Conservation (phyloP, 2,888 invertebrate genomes). For the Drosophila birchii region DNA sequence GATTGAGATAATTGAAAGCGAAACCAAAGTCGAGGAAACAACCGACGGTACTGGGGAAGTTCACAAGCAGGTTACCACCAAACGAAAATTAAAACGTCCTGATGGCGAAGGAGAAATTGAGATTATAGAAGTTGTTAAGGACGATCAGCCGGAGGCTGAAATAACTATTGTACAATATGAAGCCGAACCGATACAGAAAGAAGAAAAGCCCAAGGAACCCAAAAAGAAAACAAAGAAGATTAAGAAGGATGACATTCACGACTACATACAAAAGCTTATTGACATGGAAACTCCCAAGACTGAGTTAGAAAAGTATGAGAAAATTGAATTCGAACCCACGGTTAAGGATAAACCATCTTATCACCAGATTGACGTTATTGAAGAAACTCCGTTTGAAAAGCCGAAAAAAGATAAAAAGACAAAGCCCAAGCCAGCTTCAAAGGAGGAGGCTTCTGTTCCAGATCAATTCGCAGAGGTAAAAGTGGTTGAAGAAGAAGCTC, state of each 20-base stretch:
- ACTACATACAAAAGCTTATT: slow-evolving; percentile 80
- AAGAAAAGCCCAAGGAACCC: slow-evolving; percentile 75
- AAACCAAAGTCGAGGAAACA: slow-evolving; percentile 84
- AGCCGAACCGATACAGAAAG: slow-evolving; percentile 78
- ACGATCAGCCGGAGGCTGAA: slow-evolving; percentile 81
- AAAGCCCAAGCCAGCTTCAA: slow-evolving; percentile 59
- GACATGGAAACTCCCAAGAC: slow-evolving; percentile 80
- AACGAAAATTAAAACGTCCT: slow-evolving; percentile 84
- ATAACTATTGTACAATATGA: slow-evolving; percentile 78
- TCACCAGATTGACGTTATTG: slow-evolving; percentile 57
- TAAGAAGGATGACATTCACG: slow-evolving; percentile 79
- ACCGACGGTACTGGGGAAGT: slow-evolving; percentile 83
- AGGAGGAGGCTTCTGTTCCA: slow-evolving; percentile 46
- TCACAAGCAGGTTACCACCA: slow-evolving; percentile 84
- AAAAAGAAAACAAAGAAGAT: slow-evolving; percentile 82
- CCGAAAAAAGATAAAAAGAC: slow-evolving; percentile 78
- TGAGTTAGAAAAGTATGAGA: slow-evolving; percentile 84
- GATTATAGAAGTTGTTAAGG: slow-evolving; percentile 82
- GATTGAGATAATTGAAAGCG: slow-evolving; percentile 83
- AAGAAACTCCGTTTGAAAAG: slow-evolving; percentile 73
- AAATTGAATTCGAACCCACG: slow-evolving; percentile 81
- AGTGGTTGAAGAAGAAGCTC: slow-evolving; percentile 64
- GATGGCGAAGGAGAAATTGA: slow-evolving; percentile 84
- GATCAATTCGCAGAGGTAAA: slow-evolving; percentile 56
- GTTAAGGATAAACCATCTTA: slow-evolving; percentile 64